Evolutionary conservation across 2,113 vertebrate species (phyloP).

Genomic region (Daubentonia madagascariensis): DNA sequence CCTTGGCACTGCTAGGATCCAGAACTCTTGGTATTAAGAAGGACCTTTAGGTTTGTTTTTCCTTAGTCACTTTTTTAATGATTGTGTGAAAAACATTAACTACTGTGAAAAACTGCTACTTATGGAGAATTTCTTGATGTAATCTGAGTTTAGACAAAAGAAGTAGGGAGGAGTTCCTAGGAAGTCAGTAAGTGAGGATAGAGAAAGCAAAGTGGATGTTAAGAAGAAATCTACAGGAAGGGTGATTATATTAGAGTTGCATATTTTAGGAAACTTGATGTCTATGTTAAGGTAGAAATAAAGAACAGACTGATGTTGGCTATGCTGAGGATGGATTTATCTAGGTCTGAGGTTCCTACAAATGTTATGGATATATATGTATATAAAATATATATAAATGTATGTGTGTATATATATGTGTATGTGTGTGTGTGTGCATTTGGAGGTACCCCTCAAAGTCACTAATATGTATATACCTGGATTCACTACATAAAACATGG

Average conservation of each 20-base stretch:
- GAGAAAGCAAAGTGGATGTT: background rate
- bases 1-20: background rate
- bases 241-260: background rate
- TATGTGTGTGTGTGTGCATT: no score
- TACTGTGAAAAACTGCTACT: background rate
- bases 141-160: background rate
- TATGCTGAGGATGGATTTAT: background rate
- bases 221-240: background rate
- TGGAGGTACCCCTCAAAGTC: no score
- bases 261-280: background rate
- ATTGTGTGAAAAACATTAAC: background rate
- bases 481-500: background rate
- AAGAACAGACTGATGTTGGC: background rate
- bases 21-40: background rate
- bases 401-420: no score
- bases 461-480: no score
- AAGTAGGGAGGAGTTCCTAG: background rate
- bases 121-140: background rate
- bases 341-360: background rate
- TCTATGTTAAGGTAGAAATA: background rate
- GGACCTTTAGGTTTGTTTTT: background rate
- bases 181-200: background rate
- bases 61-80: background rate
- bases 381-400: no score
- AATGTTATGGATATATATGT: background rate